Conservation (phyloP, 2,113 vertebrate species). For the Pygoscelis antarcticus region DNA sequence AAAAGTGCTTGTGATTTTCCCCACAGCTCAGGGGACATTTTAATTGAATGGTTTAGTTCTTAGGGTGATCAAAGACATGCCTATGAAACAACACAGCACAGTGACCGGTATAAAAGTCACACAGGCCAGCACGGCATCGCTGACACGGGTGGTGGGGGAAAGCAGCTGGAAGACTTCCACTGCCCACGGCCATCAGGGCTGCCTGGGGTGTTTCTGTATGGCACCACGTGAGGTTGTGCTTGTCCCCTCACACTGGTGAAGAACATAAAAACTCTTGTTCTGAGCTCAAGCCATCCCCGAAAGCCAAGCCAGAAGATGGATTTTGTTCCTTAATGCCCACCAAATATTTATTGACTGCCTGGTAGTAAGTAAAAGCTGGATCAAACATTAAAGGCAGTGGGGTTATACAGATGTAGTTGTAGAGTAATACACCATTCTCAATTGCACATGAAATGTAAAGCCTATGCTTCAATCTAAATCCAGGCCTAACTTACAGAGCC, state of each 20-base stretch:
- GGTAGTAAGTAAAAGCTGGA: background rate
- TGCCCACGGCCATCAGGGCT: fast-evolving
- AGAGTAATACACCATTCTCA: background rate
- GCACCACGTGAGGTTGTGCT: fast-evolving
- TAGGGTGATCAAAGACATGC: background rate
- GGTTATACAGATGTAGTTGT: background rate
- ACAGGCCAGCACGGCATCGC: fast-evolving
- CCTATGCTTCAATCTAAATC: background rate
- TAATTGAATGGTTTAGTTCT: background rate
- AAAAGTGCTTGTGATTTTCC: background rate
- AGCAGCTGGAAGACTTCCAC: background rate
- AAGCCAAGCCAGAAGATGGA: background rate
- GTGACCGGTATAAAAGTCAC: background rate
- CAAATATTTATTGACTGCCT: background rate
- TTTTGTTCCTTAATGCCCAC: background rate
- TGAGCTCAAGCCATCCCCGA: background rate
- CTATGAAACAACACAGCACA: background rate
- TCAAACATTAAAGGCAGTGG: background rate
- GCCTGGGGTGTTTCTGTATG: background rate
- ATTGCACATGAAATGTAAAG: background rate
- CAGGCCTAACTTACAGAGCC: background rate
- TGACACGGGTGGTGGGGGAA: background rate
- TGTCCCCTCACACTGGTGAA: background rate
- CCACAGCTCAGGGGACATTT: background rate
- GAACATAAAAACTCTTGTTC: background rate